Evolutionary conservation across 2,888 invertebrate species (phyloP), one percentile per base, ranked within the genome.

Genomic region (Thymelicus sylvestris): DNA sequence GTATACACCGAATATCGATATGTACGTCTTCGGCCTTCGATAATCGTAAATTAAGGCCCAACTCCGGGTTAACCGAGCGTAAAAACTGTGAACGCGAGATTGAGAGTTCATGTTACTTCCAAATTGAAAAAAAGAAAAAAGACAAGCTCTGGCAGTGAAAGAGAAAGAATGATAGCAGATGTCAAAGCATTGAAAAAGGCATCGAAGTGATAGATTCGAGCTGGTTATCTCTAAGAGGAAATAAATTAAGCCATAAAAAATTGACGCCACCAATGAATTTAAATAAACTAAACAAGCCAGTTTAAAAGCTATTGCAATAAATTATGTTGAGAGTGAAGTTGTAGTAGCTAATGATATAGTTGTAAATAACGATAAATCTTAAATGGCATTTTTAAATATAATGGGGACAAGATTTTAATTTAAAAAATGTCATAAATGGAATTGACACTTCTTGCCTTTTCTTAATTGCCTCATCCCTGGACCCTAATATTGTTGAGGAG

Each of bases 61-160:
- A 85, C 83, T 83, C 81, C 81, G 82, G 86, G 84, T 89, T 84
- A 90, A 93, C 90, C 82, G 90, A 89, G 90, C 91, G 91, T 92
- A 87, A 91, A 92, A 92, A 90, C 90, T 89, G 89, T 86, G 85
- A 85, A 84, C 85, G 80, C 84, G 86, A 85, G 85, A 89, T 90
- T 90, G 89, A 87, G 88, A 89, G 91, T 91, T 92, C 91, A 89
- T 88, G 89, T 91, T 92, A 89, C 91, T 87, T 78, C 81, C 77
- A 86, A 88, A 88, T 85, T 79, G 80, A 85, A 89, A 88, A 86
- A 78, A 82, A 82, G 0, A 19, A 83, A 84, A 85, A 85, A 81
- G 72, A 74, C 77, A 74, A 77, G 79, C 78, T 80, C 78, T 80
- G 77, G 80, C 82, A 80, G 83, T 76, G 81, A 87, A 80, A 78